phyloP scores from a whole-genome alignment of 2,113 vertebrate species.

The Bambusicola thoracicus region DNA sequence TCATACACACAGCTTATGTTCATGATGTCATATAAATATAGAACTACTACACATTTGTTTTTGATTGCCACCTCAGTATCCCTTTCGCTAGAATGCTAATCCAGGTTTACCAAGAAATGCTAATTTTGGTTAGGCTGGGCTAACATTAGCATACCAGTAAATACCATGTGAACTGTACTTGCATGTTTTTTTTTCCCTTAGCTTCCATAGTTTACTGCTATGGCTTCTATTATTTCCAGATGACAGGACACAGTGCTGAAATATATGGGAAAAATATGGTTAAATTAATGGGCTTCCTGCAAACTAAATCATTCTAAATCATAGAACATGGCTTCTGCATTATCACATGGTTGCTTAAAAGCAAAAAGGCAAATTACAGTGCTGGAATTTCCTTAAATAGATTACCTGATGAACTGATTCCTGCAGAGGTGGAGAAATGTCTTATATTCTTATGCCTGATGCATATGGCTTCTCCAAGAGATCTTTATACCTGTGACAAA shows the following conservation, averaged over 20 bases:
- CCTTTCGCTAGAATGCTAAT: conserved; percentile 73
- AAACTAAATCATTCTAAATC: conserved; percentile 76
- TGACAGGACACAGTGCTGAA: conserved; percentile 82
- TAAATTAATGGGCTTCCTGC: conserved; percentile 80
- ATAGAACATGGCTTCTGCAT: conserved; percentile 71
- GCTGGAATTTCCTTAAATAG: conserved; percentile 71
- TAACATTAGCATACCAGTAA: conserved; percentile 77
- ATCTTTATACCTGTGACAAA: conserved; percentile 14
- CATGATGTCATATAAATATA: conserved; percentile 50
- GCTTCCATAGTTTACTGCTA: conserved; percentile 74
- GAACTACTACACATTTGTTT: conserved; percentile 47
- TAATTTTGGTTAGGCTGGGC: conserved; percentile 77
- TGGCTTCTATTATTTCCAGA: conserved; percentile 86
- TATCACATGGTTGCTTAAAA: conserved; percentile 76
- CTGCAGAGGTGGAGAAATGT: conserved; percentile 64
- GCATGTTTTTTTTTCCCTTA: conserved; percentile 54
- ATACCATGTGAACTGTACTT: conserved; percentile 50
- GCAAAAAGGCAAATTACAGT: conserved; percentile 70
- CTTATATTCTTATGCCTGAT: background rate
- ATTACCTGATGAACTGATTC: conserved; percentile 71
- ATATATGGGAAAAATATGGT: conserved; percentile 82
- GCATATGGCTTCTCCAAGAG: conserved; percentile 22
- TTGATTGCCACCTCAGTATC: conserved; percentile 64
- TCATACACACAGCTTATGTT: conserved; percentile 5
- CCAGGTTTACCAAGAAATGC: conserved; percentile 72